Conservation (phyloP, 2,113 vertebrate genomes). For the Tilapia sparmanii region DNA sequence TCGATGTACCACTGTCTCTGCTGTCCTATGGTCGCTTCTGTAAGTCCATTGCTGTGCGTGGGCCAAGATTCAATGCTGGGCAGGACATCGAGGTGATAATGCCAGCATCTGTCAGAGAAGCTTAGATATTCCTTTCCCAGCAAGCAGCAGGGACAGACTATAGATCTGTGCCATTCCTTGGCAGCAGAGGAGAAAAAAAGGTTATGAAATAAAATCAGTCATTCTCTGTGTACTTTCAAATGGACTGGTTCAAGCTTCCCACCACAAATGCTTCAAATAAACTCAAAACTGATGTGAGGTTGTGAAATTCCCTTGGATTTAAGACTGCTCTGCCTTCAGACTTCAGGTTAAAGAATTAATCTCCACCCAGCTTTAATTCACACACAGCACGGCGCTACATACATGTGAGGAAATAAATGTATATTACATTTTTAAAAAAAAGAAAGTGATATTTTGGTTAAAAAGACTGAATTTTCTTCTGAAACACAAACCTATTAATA, state of each 20-base stretch:
- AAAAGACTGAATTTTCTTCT: background rate
- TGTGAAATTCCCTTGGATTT: constrained; percentile 58
- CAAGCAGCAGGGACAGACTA: constrained; percentile 59
- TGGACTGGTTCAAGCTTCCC: constrained; percentile 57
- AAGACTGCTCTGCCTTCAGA: constrained; percentile 38
- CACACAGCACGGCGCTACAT: background rate
- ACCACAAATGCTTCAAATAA: constrained; percentile 56
- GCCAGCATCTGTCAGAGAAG: constrained; percentile 62
- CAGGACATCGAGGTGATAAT: constrained; percentile 60
- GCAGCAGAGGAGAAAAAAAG: constrained; percentile 53
- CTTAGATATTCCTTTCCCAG: constrained; percentile 70
- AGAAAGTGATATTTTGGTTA: background rate
- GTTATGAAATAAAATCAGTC: constrained; percentile 63
- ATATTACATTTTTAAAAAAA: background rate
- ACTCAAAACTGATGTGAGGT: constrained; percentile 53
- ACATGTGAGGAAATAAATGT: background rate
- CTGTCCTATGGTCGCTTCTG: constrained; percentile 18
- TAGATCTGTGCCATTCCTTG: constrained; percentile 61
- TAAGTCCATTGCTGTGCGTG: constrained; percentile 36
- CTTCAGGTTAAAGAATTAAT: constrained; percentile 35
- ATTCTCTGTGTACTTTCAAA: constrained; percentile 71
- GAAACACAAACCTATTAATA: background rate
- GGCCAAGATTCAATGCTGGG: constrained; percentile 34
- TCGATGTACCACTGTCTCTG: constrained; percentile 33
- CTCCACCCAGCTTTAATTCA: background rate